Base-by-base conservation (phyloP, 1,140 invertebrate genomes). In the Rhizoglyphus robini region DNA sequence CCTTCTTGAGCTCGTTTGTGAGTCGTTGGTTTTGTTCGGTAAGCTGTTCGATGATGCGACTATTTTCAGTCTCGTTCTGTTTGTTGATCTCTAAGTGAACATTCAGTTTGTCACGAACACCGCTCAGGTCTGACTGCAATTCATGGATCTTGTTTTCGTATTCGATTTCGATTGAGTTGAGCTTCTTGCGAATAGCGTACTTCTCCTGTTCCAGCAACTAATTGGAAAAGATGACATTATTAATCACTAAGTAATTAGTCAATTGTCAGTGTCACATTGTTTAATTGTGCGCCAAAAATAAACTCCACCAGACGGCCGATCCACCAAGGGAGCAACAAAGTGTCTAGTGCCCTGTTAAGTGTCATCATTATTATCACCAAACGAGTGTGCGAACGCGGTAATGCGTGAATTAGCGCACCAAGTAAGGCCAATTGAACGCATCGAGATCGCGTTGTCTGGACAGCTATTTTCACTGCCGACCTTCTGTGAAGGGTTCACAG, bases 151-250 rank as follows among this genome's bases (percentile, higher is more conserved):
- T 81, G n/a, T 87, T 84, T 69, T 96, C 92, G 73, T 88, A 90
- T 75, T 96, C 91, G 18, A 87, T 85, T 75, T 89, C 85, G 13
- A 85, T 83, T 15, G 87, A 84, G 62, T 89, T 86, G 69, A 96
- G 76, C 72, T 88, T 87, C 36, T 90, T 81, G 49, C 87, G 80
- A 11, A 96, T 78, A 13, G 87, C 80, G 75, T 96, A 88, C 70
- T 90, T 87, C 76, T 96, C 90, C 78, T 96, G 91, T 77, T 95
- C 90, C 74, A 96, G 81, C 73, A 86, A 83, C 92, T 96, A 79
- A 20, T 34, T 30, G 3, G 11, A 15, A 1, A 20, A 62, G 27
- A 62, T 48, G 20, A 54, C 8, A 54, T 23, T n/a, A n/a, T n/a
- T n/a, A n/a, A n/a, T n/a, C n/a, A n/a, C n/a, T n/a, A n/a, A n/a